Evolutionary conservation across 2,797 vertebrate genomes (phyloP), one percentile per base, ranked within the genome.

Genomic region (Alca torda): DNA sequence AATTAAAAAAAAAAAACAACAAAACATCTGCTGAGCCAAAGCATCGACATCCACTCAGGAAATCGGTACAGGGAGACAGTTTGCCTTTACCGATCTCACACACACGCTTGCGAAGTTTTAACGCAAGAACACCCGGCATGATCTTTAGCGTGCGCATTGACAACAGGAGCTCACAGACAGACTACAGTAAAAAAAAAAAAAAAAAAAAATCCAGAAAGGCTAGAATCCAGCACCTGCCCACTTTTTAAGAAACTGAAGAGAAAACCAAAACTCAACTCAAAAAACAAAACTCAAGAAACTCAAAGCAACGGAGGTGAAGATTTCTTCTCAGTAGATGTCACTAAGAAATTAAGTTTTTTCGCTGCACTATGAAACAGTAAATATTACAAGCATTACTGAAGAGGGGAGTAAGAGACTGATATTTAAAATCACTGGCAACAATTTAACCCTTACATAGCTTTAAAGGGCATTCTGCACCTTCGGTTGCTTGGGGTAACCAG

Each of bases 61-160:
- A 41, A n/a, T 0, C 4, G 2, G 60, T 6, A 24, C 31, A 1
- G 4, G 25, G 31, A 35, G 7, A 8, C 3, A 8, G n/a, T 14
- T 19, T 25, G 20, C 35, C n/a, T 43, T 31, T n/a, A 6, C 4
- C 2, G 33, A 25, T 18, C 45, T 37, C 57, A 3, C 30, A 7
- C 7, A 11, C 12, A 0, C 2, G 0, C 0, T 4, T 12, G 26
- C 6, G 2, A 12, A 69, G 81, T 26, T 43, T 37, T 9, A 50
- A 41, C 0, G 6, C 31, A 26, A 12, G 20, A 67, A 57, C 33
- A 15, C 2, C 33, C 0, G 14, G 30, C 0, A 69, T 4, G 70
- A 9, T 3, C 2, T 46, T 37, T 0, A 39, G 25, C 0, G 12
- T 4, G 4, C 8, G 35, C 59, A 57, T 0, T 0, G 13, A 8